A percentile compares a stretch with the other conserved stretches of the same genome.
These are phyloP conservation scores for Leptothorax acervorum DNA, from an alignment of 2,888 invertebrate genomes.

Conservation along the genomic window DNA sequence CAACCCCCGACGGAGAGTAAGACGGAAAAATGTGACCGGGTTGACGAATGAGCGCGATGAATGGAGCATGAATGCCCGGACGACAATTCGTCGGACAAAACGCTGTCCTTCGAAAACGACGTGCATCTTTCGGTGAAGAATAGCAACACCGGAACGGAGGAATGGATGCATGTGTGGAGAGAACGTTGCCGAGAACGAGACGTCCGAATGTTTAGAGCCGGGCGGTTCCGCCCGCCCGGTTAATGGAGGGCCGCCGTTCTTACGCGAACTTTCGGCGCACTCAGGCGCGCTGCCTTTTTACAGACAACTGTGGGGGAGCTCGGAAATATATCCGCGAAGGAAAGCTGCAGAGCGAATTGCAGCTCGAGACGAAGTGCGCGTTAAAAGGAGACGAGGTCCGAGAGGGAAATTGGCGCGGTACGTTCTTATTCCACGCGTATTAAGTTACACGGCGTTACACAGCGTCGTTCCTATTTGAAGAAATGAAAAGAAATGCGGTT, in stretches of 20 bases:
- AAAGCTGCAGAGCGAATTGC: slow-evolving; percentile 8
- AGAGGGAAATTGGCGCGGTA: slow-evolving; percentile 34
- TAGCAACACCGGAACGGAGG: not conserved
- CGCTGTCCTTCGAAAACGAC: slow-evolving; percentile 16
- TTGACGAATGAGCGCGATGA: slow-evolving; percentile 42
- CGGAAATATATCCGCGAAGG: not conserved
- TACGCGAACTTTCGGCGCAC: slow-evolving; percentile 51
- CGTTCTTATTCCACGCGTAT: slow-evolving; percentile 20
- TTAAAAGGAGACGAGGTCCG: slow-evolving; percentile 22
- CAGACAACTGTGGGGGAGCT: not conserved
- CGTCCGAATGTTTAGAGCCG: slow-evolving; percentile 48
- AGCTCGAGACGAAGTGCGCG: slow-evolving; percentile 3
- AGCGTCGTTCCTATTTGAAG: not conserved
- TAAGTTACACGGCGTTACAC: slow-evolving; percentile 13
- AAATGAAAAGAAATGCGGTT: not conserved
- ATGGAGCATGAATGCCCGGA: slow-evolving; percentile 24
- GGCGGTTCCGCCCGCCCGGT: slow-evolving; percentile 6
- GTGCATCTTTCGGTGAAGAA: slow-evolving; percentile 25
- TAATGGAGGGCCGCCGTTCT: slow-evolving; percentile 67
- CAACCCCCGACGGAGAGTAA: not conserved
- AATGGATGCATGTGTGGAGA: not conserved
- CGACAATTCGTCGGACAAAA: slow-evolving; percentile 35
- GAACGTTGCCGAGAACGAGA: slow-evolving; percentile 41
- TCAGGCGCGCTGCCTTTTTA: slow-evolving; percentile 7
- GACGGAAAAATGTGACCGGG: slow-evolving; percentile 43